Percentiles rank a stretch among this genome's conserved stretches.
Evolutionary conservation across 2,888 invertebrate genomes (phyloP).

Genomic region (Chrysolina americana): DNA sequence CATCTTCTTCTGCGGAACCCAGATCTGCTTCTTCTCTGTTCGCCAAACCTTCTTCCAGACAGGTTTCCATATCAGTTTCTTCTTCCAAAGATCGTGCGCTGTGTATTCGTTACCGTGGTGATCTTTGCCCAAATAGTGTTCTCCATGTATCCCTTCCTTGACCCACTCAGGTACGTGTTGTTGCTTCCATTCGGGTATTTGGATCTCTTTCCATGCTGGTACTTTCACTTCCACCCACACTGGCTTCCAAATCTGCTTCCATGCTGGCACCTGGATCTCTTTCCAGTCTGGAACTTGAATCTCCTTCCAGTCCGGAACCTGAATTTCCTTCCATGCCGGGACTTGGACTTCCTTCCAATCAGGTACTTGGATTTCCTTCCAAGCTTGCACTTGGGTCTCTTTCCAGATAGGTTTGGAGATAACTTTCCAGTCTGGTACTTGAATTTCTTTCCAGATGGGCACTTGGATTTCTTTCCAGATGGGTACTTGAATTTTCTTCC

Average conservation of each 20-base stretch:
- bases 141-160: slow-evolving; percentile 84
- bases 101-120: slow-evolving; percentile 87
- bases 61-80: slow-evolving; percentile 85
- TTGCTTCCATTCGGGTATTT: slow-evolving; percentile 77
- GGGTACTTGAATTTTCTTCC: slow-evolving; percentile 79
- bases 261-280: slow-evolving; percentile 77
- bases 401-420: slow-evolving; percentile 84
- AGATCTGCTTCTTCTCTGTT: slow-evolving; percentile 80
- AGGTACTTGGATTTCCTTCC: slow-evolving; percentile 83
- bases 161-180: slow-evolving; percentile 82
- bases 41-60: slow-evolving; percentile 87
- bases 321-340: slow-evolving; percentile 80
- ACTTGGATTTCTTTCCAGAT: slow-evolving; percentile 81
- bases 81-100: slow-evolving; percentile 87
- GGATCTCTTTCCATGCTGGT: slow-evolving; percentile 72
- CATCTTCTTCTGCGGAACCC: slow-evolving; percentile 77
- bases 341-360: slow-evolving; percentile 80
- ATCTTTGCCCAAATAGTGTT: slow-evolving; percentile 86
- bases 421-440: slow-evolving; percentile 84
- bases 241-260: slow-evolving; percentile 76
- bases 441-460: slow-evolving; percentile 84
- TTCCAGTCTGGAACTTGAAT: slow-evolving; percentile 77
- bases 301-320: slow-evolving; percentile 81
- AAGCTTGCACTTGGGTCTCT: slow-evolving; percentile 83
- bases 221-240: slow-evolving; percentile 82